phyloP scores from a whole-genome alignment of 2,888 invertebrate genomes.

The Chromoteleia sp. region DNA sequence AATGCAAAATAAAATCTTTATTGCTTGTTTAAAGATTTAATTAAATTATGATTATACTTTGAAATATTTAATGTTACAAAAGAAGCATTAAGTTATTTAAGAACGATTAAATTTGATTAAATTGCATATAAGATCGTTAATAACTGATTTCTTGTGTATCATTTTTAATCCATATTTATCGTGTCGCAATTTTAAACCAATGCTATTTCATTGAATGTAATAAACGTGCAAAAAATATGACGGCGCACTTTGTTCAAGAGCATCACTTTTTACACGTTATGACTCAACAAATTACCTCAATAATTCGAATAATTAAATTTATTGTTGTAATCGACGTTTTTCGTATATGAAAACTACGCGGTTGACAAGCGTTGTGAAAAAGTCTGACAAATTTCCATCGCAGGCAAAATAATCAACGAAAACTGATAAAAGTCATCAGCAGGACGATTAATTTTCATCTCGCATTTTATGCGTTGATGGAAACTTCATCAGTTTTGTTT shows the following conservation, averaged over 20 bases:
- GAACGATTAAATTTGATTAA: neutral
- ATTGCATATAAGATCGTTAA: neutral
- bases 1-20: too few species aligned
- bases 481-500: slow-evolving; percentile 43
- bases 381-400: slow-evolving; percentile 32
- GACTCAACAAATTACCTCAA: slow-evolving; percentile 22
- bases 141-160: too few species aligned
- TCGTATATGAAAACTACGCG: slow-evolving; percentile 17
- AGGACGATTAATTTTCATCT: slow-evolving; percentile 36
- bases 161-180: neutral
- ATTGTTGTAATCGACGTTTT: slow-evolving; percentile 25
- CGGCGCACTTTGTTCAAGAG: slow-evolving; percentile 5
- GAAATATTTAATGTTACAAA: too few species aligned
- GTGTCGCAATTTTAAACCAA: slow-evolving; percentile 1
- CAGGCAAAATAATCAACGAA: slow-evolving; percentile 35
- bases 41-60: too few species aligned
- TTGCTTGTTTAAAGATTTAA: too few species aligned
- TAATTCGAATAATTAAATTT: slow-evolving; percentile 42
- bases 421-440: slow-evolving; percentile 46
- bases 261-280: slow-evolving; percentile 27
- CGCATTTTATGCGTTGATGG: slow-evolving; percentile 27
- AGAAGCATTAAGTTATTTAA: too few species aligned
- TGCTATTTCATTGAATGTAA: neutral
- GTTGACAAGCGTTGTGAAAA: slow-evolving; percentile 33
- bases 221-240: slow-evolving; percentile 9